These are phyloP conservation scores for Cetoscarus ocellatus DNA, from an alignment of 2,797 vertebrate genomes.

Conservation along the genomic window DNA sequence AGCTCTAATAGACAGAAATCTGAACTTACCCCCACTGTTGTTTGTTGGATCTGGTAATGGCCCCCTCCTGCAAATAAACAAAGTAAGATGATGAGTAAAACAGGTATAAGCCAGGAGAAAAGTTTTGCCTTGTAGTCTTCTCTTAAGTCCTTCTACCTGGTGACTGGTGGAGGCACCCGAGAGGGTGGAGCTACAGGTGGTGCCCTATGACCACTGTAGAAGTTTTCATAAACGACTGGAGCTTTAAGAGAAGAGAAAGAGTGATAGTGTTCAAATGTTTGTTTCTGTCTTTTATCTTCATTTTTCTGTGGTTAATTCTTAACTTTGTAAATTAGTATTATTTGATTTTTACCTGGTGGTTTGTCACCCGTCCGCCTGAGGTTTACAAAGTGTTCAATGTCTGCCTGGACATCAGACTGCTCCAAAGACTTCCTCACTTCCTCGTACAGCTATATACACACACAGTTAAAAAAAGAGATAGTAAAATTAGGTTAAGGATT, in stretches of 20 bases:
- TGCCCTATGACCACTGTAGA: conserved; percentile 88
- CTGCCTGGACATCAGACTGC: conserved; percentile 91
- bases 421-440: conserved; percentile 94
- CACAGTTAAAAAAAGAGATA: conserved; percentile 15
- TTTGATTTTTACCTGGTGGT: conserved; percentile 87
- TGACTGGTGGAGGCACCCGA: conserved; percentile 50
- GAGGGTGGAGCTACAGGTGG: conserved; percentile 28
- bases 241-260: conserved; percentile 72
- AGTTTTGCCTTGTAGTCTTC: background rate
- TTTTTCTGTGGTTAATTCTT: conserved; percentile 5
- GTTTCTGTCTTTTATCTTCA: no score
- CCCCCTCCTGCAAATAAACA: conserved; percentile 83
- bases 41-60: conserved; percentile 82
- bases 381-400: conserved; percentile 92
- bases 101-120: background rate
- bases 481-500: conserved; percentile 8
- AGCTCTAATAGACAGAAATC: background rate
- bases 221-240: conserved; percentile 92
- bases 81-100: conserved; percentile 24
- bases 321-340: background rate
- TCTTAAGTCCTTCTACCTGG: conserved; percentile 62
- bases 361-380: conserved; percentile 88
- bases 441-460: conserved; percentile 89
- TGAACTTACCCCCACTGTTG: conserved; percentile 74
- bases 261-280: background rate